Conservation (phyloP, 35 echinoderm and acorn worm genomes). For the Lytechinus variegatus region DNA sequence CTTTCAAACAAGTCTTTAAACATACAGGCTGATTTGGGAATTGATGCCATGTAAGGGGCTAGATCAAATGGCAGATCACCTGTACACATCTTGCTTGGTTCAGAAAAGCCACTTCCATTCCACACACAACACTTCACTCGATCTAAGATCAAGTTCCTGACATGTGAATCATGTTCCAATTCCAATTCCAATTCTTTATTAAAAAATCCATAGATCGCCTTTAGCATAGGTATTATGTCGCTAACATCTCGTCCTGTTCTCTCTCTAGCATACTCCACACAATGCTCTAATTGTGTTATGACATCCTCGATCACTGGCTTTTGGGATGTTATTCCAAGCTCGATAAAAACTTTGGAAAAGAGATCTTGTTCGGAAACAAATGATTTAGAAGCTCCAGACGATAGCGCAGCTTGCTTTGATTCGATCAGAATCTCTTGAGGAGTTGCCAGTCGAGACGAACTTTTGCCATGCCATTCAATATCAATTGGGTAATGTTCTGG, state of each 20-base stretch:
- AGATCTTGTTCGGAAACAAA: background rate
- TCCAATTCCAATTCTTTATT: background rate
- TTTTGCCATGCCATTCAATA: background rate
- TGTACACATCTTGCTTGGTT: conserved; percentile 21
- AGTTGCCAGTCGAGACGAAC: background rate
- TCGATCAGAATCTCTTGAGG: background rate
- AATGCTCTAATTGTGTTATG: background rate
- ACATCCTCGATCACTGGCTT: too few relatives aligned
- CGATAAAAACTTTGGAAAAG: background rate
- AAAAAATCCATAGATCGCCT: background rate
- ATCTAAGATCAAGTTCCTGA: background rate
- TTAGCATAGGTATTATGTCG: background rate
- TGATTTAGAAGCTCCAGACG: background rate
- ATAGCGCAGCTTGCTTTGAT: background rate
- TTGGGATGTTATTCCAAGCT: background rate
- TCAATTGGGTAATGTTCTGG: background rate
- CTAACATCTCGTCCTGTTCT: background rate
- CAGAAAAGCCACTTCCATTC: conserved; percentile 32
- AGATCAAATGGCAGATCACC: background rate
- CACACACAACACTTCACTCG: background rate
- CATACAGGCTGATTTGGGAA: background rate
- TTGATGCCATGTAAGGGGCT: conserved; percentile 17
- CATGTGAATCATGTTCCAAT: background rate
- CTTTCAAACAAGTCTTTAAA: background rate
- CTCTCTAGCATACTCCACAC: background rate